Evolutionary conservation across 2,888 invertebrate genomes (phyloP), one percentile per base, ranked within the genome.

Genomic region (Leptinotarsa haldemani): DNA sequence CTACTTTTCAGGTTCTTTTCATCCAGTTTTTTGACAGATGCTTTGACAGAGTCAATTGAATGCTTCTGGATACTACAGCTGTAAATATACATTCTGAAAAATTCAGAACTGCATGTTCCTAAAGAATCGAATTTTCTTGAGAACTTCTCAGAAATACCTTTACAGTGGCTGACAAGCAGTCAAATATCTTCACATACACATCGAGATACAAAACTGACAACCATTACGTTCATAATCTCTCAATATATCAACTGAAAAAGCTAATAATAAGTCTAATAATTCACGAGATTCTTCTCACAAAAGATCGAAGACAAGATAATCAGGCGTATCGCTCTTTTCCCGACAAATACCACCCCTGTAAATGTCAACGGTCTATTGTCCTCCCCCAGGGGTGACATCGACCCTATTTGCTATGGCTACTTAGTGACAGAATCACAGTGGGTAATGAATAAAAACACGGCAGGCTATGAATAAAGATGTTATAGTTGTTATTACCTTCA

Each of bases 401-500:
- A 77, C 76, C 79, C 76, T 77, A 84, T 84, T 83, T 80, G 84
- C 83, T 82, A 83, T 83, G 84, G 84, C 81, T 84, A 83, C 83
- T 85, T 84, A 84, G 83, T 82, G 82, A 80, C 82, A 79, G 77
- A 70, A 74, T 74, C 79, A 71, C 77, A 79, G 79, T 74, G 50
- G 74, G 76, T 77, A 77, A 75, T 78, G 78, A 75, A 78, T 78
- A 78, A 77, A 73, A 77, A 78, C 78, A 77, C 77, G 76, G 78
- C 71, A 65, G 76, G 77, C 70, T 74, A 79, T 80, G 82, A 83
- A 82, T 82, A 76, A 79, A 82, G 81, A 82, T 83, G 84, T 83
- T 68, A 58, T 56, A 84, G 82, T 74, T 81, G 78, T 74, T 80
- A 81, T 68, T 68, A 56, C 56, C 68, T 68, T 46, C 9, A 22